Evolutionary conservation across 2,113 vertebrate species (phyloP), one percentile per base, ranked within the genome.

Genomic region (Nyctibius bracteatus): DNA sequence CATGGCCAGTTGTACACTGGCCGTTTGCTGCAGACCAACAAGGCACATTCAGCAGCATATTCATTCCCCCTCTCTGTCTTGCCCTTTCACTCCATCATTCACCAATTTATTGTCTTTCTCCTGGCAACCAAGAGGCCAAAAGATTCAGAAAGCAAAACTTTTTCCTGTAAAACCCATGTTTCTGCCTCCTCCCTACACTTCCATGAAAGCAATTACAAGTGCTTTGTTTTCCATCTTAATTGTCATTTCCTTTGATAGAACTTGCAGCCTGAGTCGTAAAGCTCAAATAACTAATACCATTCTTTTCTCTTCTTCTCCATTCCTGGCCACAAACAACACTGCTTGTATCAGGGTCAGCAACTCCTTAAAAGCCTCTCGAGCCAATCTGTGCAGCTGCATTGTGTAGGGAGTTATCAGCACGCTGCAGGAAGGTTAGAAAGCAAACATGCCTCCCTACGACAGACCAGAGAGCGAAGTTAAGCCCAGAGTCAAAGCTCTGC

Each of bases 171-270:
- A 96, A 19, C 9, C 22, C 86, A 84, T 27, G 67, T 46, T 71
- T 91, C 74, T 83, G 72, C 63, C 77, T 96, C 81, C 80, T 92
- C 80, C 78, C 63, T 68, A 59, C 10, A 43, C 31, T 78, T 81
- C 44, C 83, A 91, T 0, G 0, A 14, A 90, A 93, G 46, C n/a
- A 83, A 88, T 79, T 84, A 35, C 57, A 92, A 86, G 44, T 24
- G 46, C 62, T 91, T 91, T 92, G 82, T 90, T 94, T 77, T 81
- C 47, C 30, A 11, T 49, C 39, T 90, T 86, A 77, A 62, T 80
- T 92, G 80, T 63, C 13, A 67, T 63, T 94, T 96, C 92, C 92
- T 89, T 67, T 55, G 66, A 86, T 20, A 94, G 88, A 95, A 81
- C 44, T 75, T 79, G 37, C 44, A 92, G 71, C 21, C 62, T 3